Base-by-base conservation (phyloP, 2,888 invertebrate genomes). In the Cyrtodaria siliqua region DNA sequence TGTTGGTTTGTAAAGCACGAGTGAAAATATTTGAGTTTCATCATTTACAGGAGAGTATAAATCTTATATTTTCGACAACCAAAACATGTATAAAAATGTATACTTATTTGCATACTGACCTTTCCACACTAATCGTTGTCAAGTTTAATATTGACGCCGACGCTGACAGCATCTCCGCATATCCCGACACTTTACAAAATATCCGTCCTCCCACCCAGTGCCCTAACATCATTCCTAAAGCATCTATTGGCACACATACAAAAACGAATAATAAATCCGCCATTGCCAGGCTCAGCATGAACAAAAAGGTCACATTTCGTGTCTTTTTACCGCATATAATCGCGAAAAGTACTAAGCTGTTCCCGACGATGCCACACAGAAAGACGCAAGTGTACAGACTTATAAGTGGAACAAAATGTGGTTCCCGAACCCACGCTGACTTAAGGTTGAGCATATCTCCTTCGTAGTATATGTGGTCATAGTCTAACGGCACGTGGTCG, bases 81-180 rank as follows among this genome's bases (percentile, higher is more conserved):
- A n/a, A n/a, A n/a, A n/a, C n/a, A n/a, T n/a, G n/a, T n/a, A n/a
- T n/a, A n/a, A n/a, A n/a, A n/a, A n/a, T n/a, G n/a, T n/a, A n/a
- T n/a, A n/a, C n/a, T n/a, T n/a, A n/a, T n/a, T n/a, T n/a, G n/a
- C n/a, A n/a, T n/a, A n/a, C n/a, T n/a, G n/a, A 94, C 94, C 94
- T 93, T 89, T 94, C 94, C 0, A 94, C 83, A 49, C 94, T 94
- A 68, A 94, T 93, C 0, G 94, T 93, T 26, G 93, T 92, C 16
- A 94, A 89, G 79, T 94, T 94, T 53, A 94, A 91, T 2, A 94
- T 93, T 14, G 94, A 94, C 0, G 93, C 93, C 4, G 92, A 90
- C 1, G 94, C 94, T 0, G 94, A 93, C 23, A 94, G 86, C 76
- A 93, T 92, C 77, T 94, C 93, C 1, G 92, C 92, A 84, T 93